These are phyloP conservation scores for Platygyra sinensis DNA, from an alignment of 64 coral and sea anemone genomes.

Conservation along the genomic window DNA sequence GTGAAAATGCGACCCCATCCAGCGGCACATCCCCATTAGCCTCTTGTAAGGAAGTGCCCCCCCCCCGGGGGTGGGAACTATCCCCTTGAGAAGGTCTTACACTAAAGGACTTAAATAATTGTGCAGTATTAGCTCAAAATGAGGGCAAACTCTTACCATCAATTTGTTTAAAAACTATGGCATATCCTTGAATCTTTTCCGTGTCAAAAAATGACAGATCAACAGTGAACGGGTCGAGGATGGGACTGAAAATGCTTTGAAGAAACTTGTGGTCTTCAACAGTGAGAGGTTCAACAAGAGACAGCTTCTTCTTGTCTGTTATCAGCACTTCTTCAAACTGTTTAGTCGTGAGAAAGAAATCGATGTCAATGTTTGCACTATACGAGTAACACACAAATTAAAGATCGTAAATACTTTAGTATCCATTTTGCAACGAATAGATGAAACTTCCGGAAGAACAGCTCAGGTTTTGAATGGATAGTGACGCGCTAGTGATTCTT, in stretches of 20 bases:
- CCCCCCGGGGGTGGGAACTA: too few relatives aligned
- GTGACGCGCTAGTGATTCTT: too few relatives aligned
- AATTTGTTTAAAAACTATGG: neutral
- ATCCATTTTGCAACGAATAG: too few relatives aligned
- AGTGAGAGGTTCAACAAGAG: neutral
- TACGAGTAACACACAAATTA: neutral
- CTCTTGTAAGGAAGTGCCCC: too few relatives aligned
- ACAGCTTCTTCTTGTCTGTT: neutral
- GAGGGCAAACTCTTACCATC: neutral
- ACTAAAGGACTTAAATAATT: neutral
- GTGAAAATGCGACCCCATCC: too few relatives aligned
- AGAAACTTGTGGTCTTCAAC: neutral
- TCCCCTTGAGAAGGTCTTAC: neutral
- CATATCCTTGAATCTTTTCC: constrained; percentile 15
- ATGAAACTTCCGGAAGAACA: too few relatives aligned
- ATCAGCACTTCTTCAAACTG: constrained; percentile 1
- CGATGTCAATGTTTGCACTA: neutral
- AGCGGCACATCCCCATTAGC: too few relatives aligned
- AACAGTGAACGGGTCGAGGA: neutral
- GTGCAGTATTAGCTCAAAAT: neutral
- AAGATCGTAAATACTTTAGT: too few relatives aligned
- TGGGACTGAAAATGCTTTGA: neutral
- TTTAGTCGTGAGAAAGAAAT: neutral
- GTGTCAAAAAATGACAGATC: neutral
- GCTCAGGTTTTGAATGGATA: too few relatives aligned